Conservation (phyloP, 2,888 invertebrate species). For the Xiphydria camelus region DNA sequence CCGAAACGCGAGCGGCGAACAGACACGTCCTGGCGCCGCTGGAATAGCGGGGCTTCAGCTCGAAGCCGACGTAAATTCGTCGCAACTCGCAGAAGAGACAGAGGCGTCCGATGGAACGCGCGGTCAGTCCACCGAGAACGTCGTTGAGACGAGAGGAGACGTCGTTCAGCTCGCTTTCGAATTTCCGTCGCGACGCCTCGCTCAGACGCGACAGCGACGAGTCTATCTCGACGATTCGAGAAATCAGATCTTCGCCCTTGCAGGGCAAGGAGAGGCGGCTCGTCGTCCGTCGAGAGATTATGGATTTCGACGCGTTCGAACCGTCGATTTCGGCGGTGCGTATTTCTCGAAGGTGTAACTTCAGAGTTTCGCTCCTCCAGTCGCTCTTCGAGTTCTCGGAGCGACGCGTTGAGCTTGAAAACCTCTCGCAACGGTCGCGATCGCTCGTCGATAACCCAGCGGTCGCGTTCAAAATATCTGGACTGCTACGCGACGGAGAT, state of each 20-base stretch:
- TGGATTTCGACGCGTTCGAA: background rate
- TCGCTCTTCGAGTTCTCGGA: slow-evolving; percentile 6
- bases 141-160: slow-evolving; percentile 31
- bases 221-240: slow-evolving; percentile 27
- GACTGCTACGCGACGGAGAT: background rate
- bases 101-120: slow-evolving; percentile 21
- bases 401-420: slow-evolving; percentile 12
- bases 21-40: background rate
- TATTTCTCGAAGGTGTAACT: slow-evolving; percentile 1
- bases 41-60: slow-evolving; percentile 17
- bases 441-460: background rate
- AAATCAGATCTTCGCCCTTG: slow-evolving; percentile 23
- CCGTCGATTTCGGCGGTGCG: too few species aligned
- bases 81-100: slow-evolving; percentile 33
- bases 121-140: slow-evolving; percentile 19
- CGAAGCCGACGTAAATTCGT: slow-evolving; percentile 29
- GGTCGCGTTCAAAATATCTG: background rate
- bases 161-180: slow-evolving; percentile 16
- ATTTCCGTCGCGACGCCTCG: slow-evolving; percentile 14
- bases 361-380: slow-evolving; percentile 16
- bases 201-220: slow-evolving; percentile 16
- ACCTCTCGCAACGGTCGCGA: slow-evolving; percentile 6
- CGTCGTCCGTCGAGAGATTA: background rate
- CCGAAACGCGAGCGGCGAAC: slow-evolving; percentile 31
- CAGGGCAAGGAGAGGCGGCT: slow-evolving; percentile 29